These are phyloP conservation scores for Acanthurus leucopareius DNA, from an alignment of 2,797 vertebrate species.

Conservation along the genomic window DNA sequence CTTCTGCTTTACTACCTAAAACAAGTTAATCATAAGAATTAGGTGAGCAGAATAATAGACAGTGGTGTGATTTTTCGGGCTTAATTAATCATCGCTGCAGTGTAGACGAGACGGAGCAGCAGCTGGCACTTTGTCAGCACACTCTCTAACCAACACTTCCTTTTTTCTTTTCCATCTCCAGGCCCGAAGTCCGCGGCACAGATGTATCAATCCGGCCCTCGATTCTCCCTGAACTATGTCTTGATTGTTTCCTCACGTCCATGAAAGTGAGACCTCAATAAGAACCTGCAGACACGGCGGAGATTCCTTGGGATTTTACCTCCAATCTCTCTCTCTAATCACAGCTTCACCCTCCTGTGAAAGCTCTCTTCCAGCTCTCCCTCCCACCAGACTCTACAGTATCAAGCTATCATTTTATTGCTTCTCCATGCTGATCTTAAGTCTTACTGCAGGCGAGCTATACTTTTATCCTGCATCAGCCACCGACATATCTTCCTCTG, in stretches of 20 bases:
- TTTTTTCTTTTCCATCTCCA: slow-evolving; percentile 29
- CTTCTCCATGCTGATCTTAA: slow-evolving; percentile 60
- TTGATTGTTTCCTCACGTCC: slow-evolving; percentile 68
- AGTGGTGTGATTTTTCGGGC: slow-evolving; percentile 13
- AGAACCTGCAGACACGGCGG: slow-evolving; percentile 55
- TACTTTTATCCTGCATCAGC: slow-evolving; percentile 70
- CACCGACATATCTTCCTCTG: slow-evolving; percentile 49
- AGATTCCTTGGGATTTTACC: slow-evolving; percentile 69
- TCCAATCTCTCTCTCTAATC: slow-evolving; percentile 76
- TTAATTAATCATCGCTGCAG: slow-evolving; percentile 42
- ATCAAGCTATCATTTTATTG: slow-evolving; percentile 66
- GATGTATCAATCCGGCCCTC: slow-evolving; percentile 44
- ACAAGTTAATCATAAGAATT: slow-evolving; percentile 21
- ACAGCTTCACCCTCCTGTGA: slow-evolving; percentile 62
- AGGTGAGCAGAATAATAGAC: slow-evolving; percentile 29
- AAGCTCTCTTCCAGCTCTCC: slow-evolving; percentile 40
- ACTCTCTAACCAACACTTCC: neutral
- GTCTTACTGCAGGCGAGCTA: slow-evolving; percentile 62
- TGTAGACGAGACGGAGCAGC: slow-evolving; percentile 39
- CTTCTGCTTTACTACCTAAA: slow-evolving; percentile 7
- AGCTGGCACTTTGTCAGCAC: slow-evolving; percentile 15
- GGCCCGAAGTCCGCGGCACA: slow-evolving; percentile 46
- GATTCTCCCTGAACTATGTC: slow-evolving; percentile 43
- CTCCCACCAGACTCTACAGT: slow-evolving; percentile 45
- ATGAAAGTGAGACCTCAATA: slow-evolving; percentile 71